These are phyloP conservation scores for Bubo blakistoni DNA, from an alignment of 2,113 vertebrate species.

Conservation along the genomic window DNA sequence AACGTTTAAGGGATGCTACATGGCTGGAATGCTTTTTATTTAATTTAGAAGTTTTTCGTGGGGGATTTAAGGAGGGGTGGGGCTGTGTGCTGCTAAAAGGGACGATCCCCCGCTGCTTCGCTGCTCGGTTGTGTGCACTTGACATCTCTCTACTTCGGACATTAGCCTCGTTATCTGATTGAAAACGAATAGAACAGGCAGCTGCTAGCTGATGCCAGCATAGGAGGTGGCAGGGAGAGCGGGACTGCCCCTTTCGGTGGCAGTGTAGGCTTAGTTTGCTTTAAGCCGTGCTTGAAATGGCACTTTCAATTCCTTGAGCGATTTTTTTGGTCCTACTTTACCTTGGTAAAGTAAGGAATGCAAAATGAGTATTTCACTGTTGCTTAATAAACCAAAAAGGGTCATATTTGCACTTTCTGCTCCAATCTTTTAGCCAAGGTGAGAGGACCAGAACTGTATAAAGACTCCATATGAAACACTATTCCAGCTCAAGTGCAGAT, in stretches of 20 bases:
- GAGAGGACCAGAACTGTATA: background rate
- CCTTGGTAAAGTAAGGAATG: background rate
- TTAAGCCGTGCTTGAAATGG: background rate
- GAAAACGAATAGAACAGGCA: background rate
- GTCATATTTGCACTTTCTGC: background rate
- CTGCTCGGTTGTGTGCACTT: background rate
- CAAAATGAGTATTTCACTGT: background rate
- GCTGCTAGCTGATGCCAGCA: background rate
- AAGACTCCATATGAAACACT: background rate
- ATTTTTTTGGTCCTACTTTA: background rate
- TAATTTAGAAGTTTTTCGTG: background rate
- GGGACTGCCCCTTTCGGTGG: slow-evolving; percentile 27
- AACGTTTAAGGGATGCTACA: background rate
- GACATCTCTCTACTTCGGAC: background rate
- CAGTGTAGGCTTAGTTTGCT: slow-evolving; percentile 11
- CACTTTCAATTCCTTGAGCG: background rate
- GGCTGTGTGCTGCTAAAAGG: background rate
- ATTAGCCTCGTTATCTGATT: background rate
- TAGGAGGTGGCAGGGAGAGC: background rate
- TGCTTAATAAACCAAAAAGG: background rate
- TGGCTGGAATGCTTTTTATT: background rate
- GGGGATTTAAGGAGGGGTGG: background rate
- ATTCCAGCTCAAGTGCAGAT: background rate
- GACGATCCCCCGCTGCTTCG: fast-evolving
- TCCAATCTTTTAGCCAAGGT: background rate